phyloP scores from a whole-genome alignment of 2,888 invertebrate genomes.

The Clunio marinus region DNA sequence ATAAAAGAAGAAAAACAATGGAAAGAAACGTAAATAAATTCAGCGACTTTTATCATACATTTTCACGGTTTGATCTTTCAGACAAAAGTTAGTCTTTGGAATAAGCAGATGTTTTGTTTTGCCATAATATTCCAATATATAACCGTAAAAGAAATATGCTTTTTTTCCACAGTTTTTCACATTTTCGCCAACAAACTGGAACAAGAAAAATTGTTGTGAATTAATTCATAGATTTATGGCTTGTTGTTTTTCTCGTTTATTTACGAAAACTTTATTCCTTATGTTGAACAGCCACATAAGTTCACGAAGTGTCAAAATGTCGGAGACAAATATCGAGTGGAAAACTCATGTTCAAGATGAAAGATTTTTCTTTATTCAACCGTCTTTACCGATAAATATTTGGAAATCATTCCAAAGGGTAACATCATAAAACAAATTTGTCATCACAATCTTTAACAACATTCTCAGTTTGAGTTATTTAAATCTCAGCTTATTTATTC shows the following conservation, averaged over 20 bases:
- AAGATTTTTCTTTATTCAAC: too few species aligned
- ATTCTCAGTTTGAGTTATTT: too few species aligned
- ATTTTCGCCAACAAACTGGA: not conserved
- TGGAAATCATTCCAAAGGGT: too few species aligned
- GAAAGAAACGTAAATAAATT: not conserved
- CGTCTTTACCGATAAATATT: too few species aligned
- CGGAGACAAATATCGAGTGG: too few species aligned
- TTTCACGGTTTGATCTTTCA: not conserved
- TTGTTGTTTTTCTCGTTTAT: not conserved
- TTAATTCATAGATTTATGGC: not conserved
- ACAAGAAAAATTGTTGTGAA: not conserved
- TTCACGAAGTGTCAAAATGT: too few species aligned
- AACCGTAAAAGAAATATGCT: not conserved
- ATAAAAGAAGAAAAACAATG: not conserved
- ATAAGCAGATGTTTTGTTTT: not conserved
- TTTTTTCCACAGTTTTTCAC: not conserved
- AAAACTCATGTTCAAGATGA: too few species aligned
- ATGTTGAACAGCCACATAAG: not conserved
- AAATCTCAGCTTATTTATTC: too few species aligned
- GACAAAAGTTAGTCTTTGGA: not conserved
- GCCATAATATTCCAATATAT: slow-evolving; percentile 6
- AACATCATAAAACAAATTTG: too few species aligned
- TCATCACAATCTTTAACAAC: too few species aligned
- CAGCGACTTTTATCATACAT: not conserved
- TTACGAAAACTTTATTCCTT: not conserved